These are phyloP conservation scores for Liopterus haemorrhoidalis DNA, from an alignment of 2,888 invertebrate species.

Conservation along the genomic window DNA sequence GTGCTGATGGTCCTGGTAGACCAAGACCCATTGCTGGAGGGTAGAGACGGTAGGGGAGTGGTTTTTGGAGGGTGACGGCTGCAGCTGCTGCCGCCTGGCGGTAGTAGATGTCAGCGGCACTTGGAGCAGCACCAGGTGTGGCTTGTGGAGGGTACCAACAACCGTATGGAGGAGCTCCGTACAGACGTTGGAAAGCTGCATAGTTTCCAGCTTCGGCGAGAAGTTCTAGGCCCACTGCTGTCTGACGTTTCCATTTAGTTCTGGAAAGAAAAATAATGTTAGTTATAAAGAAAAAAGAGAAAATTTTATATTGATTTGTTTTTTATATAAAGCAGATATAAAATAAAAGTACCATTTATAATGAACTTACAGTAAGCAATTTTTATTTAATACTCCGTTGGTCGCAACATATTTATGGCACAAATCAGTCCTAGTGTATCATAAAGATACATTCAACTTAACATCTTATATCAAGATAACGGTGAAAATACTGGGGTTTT, in stretches of 20 bases:
- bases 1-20: constrained; percentile 62
- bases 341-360: too few species aligned
- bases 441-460: too few species aligned
- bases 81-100: constrained; percentile 73
- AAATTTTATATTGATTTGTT: too few species aligned
- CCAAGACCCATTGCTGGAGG: constrained; percentile 58
- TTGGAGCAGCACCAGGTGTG: constrained; percentile 53
- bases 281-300: too few species aligned
- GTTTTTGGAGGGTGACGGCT: constrained; percentile 73
- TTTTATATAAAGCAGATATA: too few species aligned
- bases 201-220: constrained; percentile 96
- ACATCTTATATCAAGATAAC: too few species aligned
- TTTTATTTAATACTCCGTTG: too few species aligned
- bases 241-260: constrained; percentile 99
- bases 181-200: constrained; percentile 95
- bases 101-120: constrained; percentile 74
- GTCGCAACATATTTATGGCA: too few species aligned
- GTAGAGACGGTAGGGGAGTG: constrained; percentile 71
- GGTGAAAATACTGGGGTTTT: too few species aligned
- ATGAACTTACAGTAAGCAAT: too few species aligned
- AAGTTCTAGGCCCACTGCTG: constrained; percentile 93
- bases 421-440: too few species aligned
- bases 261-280: constrained; percentile 55
- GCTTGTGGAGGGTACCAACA: constrained; percentile 58
- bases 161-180: constrained; percentile 70